Evolutionary conservation across 2,797 vertebrate genomes (phyloP), one percentile per base, ranked within the genome.

Genomic region (Channa striata): DNA sequence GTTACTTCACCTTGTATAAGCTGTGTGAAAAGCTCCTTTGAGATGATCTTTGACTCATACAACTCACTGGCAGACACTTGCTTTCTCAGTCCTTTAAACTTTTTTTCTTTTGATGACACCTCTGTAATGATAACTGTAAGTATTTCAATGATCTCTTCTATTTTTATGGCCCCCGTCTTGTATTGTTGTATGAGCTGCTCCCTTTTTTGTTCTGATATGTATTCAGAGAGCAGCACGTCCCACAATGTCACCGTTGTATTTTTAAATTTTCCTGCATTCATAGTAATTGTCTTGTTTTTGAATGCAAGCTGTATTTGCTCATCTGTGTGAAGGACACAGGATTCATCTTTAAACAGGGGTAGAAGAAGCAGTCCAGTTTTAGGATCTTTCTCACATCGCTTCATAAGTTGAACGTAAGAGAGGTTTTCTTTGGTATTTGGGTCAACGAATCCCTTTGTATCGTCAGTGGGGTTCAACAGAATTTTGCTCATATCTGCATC

Each of bases 391-490:
- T 93, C 88, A 66, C 96, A 97, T 34, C 90, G 91, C 46, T 94
- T 91, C 25, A 95, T 87, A 7, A 97, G 93, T 71, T 97, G 90
- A 62, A 86, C 11, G 23, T 98, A 98, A 0, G 95, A 96, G 4
- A 97, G 89, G 43, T 91, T 96, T 90, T 96, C 95, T 0, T 97
- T 95, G 0, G 95, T 97, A 75, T 96, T 97, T 72, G 96, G 96
- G 68, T 97, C 95, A 0, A 96, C 95, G 81, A 95, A 97, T 49
- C 95, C 94, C 72, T 93, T 96, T 72, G 90, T 91, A 51, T 95
- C 93, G 0, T 95, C 94, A 0, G 20, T 69, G 6, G 91, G 86
- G 74, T 93, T 93, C 8, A 87, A 80, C 4, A 97, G 78, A 52
- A 91, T 34, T 14, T 74, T 87, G 51, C 74, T 93, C 46, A 94